Percentiles rank a stretch among this genome's conserved stretches.
phyloP scores from a whole-genome alignment of 2,113 vertebrate genomes.

The Oreochromis spilurus region DNA sequence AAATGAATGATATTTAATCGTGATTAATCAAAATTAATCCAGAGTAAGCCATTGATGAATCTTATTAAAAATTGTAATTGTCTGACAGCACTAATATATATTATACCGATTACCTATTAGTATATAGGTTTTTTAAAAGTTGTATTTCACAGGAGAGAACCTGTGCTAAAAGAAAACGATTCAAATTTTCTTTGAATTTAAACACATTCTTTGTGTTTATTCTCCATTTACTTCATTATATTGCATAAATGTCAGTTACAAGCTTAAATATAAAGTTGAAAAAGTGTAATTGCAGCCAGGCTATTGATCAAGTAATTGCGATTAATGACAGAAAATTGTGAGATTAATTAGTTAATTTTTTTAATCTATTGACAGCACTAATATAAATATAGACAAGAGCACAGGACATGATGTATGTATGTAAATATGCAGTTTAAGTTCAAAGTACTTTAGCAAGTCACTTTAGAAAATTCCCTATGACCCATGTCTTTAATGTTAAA shows the following conservation, averaged over 20 bases:
- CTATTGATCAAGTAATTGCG: background rate
- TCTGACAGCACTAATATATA: background rate
- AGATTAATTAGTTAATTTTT: background rate
- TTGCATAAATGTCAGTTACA: background rate
- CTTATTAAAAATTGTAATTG: background rate
- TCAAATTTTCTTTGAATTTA: background rate
- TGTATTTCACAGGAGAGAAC: background rate
- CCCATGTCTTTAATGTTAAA: slow-evolving; percentile 5
- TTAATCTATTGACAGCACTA: fast-evolving
- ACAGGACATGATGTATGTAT: background rate
- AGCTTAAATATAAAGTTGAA: background rate
- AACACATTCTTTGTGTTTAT: background rate
- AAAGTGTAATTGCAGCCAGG: background rate
- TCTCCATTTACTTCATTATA: background rate
- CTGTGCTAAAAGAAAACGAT: background rate
- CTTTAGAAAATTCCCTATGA: background rate
- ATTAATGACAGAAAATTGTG: background rate
- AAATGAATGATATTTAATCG: fast-evolving
- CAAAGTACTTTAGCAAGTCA: background rate
- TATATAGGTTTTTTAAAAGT: background rate
- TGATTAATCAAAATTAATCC: background rate
- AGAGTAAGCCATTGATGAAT: background rate
- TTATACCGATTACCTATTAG: background rate
- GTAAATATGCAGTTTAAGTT: background rate
- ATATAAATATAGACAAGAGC: background rate